Percentiles rank a stretch among this genome's conserved stretches.
phyloP scores from a whole-genome alignment of 2,888 invertebrate species.

The Lasioglossum figueresi region DNA sequence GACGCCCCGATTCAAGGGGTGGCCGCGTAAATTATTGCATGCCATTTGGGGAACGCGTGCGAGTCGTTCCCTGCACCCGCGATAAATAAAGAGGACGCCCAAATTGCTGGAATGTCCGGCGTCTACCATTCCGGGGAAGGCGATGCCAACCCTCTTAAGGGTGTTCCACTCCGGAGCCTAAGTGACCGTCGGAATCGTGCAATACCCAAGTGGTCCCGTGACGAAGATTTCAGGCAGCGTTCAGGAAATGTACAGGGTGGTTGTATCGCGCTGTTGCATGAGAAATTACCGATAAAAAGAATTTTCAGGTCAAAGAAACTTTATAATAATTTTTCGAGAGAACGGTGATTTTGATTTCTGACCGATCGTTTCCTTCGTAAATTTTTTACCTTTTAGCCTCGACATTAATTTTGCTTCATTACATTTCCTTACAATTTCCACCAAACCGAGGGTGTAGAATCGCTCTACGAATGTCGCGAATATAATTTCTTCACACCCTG shows the following conservation, averaged over 20 bases:
- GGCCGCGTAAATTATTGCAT: slow-evolving; percentile 37
- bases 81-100: slow-evolving; percentile 33
- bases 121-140: background rate
- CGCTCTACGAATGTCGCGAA: no score
- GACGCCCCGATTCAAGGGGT: slow-evolving; percentile 32
- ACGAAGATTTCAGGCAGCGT: background rate
- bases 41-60: slow-evolving; percentile 18
- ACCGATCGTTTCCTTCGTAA: no score
- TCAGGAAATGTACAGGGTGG: background rate
- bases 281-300: no score
- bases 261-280: background rate
- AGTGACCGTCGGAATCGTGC: background rate
- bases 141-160: slow-evolving; percentile 6
- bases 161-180: background rate
- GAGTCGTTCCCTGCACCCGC: slow-evolving; percentile 9
- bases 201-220: background rate
- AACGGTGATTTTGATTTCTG: no score
- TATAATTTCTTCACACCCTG: no score
- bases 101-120: slow-evolving; percentile 24
- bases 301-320: no score
- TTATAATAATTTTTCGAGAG: no score
- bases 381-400: no score
- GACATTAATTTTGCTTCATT: no score
- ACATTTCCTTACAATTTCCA: no score
- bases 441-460: no score